A percentile compares a stretch with the other conserved stretches of the same genome.
Evolutionary conservation across 1,140 invertebrate species (phyloP).

Genomic region (Eupristina koningsbergeri): DNA sequence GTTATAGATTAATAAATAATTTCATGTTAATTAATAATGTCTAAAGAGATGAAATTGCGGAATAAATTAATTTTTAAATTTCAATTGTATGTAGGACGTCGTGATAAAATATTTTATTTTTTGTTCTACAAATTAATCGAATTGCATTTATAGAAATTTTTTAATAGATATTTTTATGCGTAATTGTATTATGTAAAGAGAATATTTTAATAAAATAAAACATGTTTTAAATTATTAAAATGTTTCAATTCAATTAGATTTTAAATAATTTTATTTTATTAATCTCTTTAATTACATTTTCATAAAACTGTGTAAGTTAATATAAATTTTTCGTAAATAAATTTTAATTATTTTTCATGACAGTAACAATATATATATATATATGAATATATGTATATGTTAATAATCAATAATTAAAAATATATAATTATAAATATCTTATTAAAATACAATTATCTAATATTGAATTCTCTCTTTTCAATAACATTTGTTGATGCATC

Average conservation of each 20-base stretch:
- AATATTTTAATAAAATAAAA: constrained; percentile 27
- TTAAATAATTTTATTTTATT: constrained; percentile 20
- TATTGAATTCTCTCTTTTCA: constrained; percentile 58
- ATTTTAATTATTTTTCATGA: constrained; percentile 8
- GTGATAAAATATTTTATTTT: background rate
- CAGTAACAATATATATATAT: background rate
- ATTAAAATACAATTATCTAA: constrained; percentile 46
- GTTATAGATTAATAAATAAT: constrained; percentile 9
- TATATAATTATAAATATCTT: constrained; percentile 26
- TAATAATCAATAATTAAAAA: background rate
- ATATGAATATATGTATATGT: background rate
- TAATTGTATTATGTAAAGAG: constrained; percentile 1
- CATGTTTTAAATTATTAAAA: constrained; percentile 12
- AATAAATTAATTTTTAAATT: background rate
- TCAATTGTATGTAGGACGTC: background rate
- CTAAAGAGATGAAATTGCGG: background rate
- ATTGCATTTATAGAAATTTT: constrained; percentile 36
- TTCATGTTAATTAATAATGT: background rate
- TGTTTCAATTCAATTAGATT: constrained; percentile 8
- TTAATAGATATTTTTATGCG: constrained; percentile 1
- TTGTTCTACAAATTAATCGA: background rate
- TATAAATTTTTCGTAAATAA: constrained; percentile 20
- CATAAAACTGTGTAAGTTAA: constrained; percentile 32
- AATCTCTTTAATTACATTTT: constrained; percentile 28
- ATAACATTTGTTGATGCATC: constrained; percentile 56